Evolutionary conservation across 2,797 vertebrate species (phyloP).

Genomic region (Eurystomus glaucurus): DNA sequence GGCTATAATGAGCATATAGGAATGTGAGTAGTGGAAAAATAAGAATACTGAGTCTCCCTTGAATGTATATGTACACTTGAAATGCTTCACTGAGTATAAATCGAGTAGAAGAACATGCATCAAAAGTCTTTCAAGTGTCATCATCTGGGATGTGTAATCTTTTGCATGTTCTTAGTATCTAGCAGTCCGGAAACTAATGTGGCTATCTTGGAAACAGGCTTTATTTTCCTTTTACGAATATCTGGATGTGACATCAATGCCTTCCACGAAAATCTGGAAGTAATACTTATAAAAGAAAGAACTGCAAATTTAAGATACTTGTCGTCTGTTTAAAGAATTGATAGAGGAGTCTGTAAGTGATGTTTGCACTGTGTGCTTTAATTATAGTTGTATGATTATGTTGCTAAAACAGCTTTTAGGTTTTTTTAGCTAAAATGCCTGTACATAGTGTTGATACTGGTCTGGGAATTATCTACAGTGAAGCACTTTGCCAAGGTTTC

Average conservation of each 20-base stretch:
- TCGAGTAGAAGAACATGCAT: neutral
- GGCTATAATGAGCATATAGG: neutral
- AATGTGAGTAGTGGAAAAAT: neutral
- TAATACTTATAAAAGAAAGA: conserved; percentile 9
- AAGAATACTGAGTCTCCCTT: neutral
- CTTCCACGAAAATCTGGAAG: conserved; percentile 18
- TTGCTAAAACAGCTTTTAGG: neutral
- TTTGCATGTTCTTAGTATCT: conserved; percentile 2
- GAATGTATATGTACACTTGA: neutral
- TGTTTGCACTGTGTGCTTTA: conserved; percentile 7
- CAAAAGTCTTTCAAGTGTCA: neutral
- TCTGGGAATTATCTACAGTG: neutral
- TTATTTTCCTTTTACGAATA: conserved; percentile 40
- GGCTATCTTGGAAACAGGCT: conserved; percentile 65
- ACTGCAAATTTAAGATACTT: neutral
- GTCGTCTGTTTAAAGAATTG: neutral
- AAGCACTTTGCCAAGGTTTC: neutral
- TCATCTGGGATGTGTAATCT: neutral
- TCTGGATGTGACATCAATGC: neutral
- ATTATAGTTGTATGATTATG: neutral
- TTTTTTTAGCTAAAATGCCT: neutral
- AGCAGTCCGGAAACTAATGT: neutral
- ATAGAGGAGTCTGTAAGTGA: neutral
- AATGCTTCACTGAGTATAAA: neutral
- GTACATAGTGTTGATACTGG: neutral